phyloP scores from a whole-genome alignment of 1,140 invertebrate species.

The Tetraneura akinire region DNA sequence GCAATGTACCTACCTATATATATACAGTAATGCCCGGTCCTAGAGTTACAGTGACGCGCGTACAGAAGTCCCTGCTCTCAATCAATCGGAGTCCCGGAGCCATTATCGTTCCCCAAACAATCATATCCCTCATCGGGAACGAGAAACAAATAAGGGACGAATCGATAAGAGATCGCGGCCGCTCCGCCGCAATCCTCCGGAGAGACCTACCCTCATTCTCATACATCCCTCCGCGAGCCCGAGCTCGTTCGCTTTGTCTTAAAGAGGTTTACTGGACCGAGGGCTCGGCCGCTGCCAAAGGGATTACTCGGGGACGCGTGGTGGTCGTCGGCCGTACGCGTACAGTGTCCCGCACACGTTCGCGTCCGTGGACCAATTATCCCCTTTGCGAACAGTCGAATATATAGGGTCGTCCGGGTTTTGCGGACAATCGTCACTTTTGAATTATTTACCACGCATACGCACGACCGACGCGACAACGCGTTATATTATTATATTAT shows the following conservation, averaged over 20 bases:
- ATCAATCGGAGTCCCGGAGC: conserved; percentile 8
- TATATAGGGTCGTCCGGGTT: background rate
- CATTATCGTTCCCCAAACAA: conserved; percentile 51
- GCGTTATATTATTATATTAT: conserved; percentile 22
- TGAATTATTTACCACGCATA: conserved; percentile 45
- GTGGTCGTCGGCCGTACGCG: background rate
- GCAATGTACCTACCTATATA: too few relatives aligned
- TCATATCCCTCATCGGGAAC: conserved; percentile 20
- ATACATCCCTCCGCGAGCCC: too few relatives aligned
- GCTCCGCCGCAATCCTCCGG: conserved; percentile 29
- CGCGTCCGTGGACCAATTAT: conserved; percentile 22
- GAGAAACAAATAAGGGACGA: conserved; percentile 49
- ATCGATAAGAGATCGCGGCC: conserved; percentile 49
- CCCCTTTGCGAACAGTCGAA: conserved; percentile 19
- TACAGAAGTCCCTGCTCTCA: background rate
- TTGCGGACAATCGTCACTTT: conserved; percentile 33
- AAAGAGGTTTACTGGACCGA: conserved; percentile 41
- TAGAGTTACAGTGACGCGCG: background rate
- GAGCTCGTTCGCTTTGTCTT: conserved; percentile 43
- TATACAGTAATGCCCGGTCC: background rate
- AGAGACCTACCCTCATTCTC: conserved; percentile 9
- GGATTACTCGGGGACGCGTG: conserved; percentile 49
- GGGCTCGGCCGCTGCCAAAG: background rate
- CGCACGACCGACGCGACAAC: background rate
- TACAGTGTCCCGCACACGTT: background rate